These are phyloP conservation scores for Clistopyga incitator DNA, from an alignment of 2,888 invertebrate genomes.

Conservation along the genomic window DNA sequence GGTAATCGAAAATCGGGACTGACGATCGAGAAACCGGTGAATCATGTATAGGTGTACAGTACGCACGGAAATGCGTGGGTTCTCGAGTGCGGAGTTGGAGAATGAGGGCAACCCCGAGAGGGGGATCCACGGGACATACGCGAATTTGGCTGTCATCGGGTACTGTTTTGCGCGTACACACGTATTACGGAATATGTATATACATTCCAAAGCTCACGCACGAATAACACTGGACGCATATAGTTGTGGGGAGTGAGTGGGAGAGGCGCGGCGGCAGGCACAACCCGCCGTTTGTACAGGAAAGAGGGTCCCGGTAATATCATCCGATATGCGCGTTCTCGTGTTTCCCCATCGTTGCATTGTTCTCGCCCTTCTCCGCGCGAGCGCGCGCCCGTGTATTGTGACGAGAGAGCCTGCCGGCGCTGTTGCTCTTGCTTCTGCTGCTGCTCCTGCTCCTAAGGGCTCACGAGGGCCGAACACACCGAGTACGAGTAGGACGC, in stretches of 20 bases:
- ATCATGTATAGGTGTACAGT: slow-evolving; percentile 35
- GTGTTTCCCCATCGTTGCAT: slow-evolving; percentile 80
- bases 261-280: slow-evolving; percentile 37
- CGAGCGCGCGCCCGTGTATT: slow-evolving; percentile 71
- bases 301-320: slow-evolving; percentile 80
- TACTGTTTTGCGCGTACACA: slow-evolving; percentile 56
- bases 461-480: slow-evolving; percentile 47
- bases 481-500: slow-evolving; percentile 39
- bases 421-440: slow-evolving; percentile 42
- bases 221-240: slow-evolving; percentile 61
- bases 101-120: slow-evolving; percentile 48
- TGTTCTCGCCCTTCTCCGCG: slow-evolving; percentile 80
- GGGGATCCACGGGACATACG: slow-evolving; percentile 34
- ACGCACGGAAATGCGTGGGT: slow-evolving; percentile 39
- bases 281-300: slow-evolving; percentile 68
- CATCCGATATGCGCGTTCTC: slow-evolving; percentile 81
- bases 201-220: slow-evolving; percentile 69
- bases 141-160: slow-evolving; percentile 67
- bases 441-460: slow-evolving; percentile 45
- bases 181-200: slow-evolving; percentile 55
- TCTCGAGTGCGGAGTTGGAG: slow-evolving; percentile 55
- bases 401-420: slow-evolving; percentile 74
- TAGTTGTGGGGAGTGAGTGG: slow-evolving; percentile 50
- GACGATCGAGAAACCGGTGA: slow-evolving; percentile 60
- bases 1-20: slow-evolving; percentile 59